A percentile compares a stretch with the other conserved stretches of the same genome.
These are phyloP conservation scores for Oophaga pumilio DNA, from an alignment of 2,113 vertebrate genomes.

Conservation along the genomic window DNA sequence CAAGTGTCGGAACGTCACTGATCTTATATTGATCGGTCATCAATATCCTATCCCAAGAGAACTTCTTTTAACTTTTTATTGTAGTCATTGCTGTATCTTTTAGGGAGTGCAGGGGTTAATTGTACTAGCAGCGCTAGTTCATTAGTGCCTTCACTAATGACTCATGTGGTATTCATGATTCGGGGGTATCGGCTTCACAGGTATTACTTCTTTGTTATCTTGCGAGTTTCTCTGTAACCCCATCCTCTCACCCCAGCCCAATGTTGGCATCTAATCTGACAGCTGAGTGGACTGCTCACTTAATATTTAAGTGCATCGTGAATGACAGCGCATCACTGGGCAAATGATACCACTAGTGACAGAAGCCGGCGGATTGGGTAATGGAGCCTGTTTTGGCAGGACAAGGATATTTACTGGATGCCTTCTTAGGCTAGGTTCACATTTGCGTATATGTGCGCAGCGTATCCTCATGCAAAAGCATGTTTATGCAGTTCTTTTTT, in stretches of 20 bases:
- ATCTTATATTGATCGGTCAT: too few relatives aligned
- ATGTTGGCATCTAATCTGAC: slow-evolving; percentile 21
- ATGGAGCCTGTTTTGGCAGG: neutral
- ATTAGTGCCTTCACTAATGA: slow-evolving; percentile 21
- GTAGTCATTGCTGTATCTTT: neutral
- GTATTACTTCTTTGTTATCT: slow-evolving; percentile 50
- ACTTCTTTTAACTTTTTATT: neutral
- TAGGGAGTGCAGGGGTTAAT: slow-evolving; percentile 11
- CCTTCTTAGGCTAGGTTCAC: too few relatives aligned
- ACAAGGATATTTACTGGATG: neutral
- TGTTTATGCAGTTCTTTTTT: too few relatives aligned
- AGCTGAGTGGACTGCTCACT: slow-evolving; percentile 29
- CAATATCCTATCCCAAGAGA: too few relatives aligned
- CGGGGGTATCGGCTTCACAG: slow-evolving; percentile 35
- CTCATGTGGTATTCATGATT: slow-evolving; percentile 51
- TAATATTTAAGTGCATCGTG: slow-evolving; percentile 48
- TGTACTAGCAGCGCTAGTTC: neutral
- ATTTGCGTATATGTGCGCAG: too few relatives aligned
- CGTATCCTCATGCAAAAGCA: too few relatives aligned
- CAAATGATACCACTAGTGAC: slow-evolving; percentile 46
- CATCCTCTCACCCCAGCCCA: slow-evolving; percentile 2
- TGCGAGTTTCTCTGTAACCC: slow-evolving; percentile 51
- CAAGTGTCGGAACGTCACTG: too few relatives aligned
- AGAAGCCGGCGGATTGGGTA: neutral
- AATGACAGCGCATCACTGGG: slow-evolving; percentile 22